Base-by-base conservation (phyloP, 2,797 vertebrate genomes). In the Mus caroli region DNA sequence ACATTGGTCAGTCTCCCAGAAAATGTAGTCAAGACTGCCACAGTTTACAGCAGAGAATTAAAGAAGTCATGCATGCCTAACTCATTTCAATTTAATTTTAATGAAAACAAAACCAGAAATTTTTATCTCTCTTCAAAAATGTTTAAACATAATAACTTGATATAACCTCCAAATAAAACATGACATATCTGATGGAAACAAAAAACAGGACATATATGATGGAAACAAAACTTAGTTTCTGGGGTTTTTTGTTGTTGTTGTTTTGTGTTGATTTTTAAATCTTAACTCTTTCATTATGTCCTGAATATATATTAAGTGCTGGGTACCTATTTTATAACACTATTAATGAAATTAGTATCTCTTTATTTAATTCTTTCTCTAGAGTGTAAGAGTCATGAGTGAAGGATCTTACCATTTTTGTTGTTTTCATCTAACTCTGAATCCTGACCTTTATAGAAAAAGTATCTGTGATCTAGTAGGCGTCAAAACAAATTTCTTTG, bases 261-360 rank as follows among this genome's bases (percentile, higher is more conserved):
- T 26, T 92, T 69, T 73, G 50, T 50, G 50, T 50, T 3, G 26
- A 77, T 83, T 69, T 19, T 71, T 71, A 78, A 22, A 50, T 82
- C 83, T 92, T 78, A 84, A 90, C 73, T 88, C 52, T 67, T 52
- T 28, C 37, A 86, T 12, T 82, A 76, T 46, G 60, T 58, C 31
- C n/a, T 64, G 14, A 85, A 34, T 26, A 77, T 91, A 54, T 89
- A 50, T 60, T 40, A 78, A 67, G 0, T 40, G 7, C 7, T 8
- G 73, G 20, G 52, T 24, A 76, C 69, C 11, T 80, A 52, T 83
- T 94, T 86, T 92, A 88, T n/a, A 91, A 80, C 17, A 69, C 5
- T 54, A 80, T 69, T 91, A 26, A 95, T 37, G 28, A 60, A 86
- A 2, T 60, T 1, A 40, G 13, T 6, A 54, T 26, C 24, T 37